Percentiles rank a stretch among this genome's conserved stretches.
Evolutionary conservation across 1,140 invertebrate genomes (phyloP).

Genomic region (Calycopis cecrops): DNA sequence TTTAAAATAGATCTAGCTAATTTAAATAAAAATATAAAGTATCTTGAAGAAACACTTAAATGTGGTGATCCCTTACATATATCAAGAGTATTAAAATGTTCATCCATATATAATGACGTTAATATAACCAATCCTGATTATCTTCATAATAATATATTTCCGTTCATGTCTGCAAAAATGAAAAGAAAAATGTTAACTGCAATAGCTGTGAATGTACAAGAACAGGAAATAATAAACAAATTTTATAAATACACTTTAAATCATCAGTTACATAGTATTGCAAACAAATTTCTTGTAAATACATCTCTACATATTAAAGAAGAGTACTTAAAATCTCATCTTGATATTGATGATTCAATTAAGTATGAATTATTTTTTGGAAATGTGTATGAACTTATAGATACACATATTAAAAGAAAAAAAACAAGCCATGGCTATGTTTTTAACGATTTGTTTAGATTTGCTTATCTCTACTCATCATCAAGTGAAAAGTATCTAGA

Average conservation of each 20-base stretch:
- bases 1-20: constrained; percentile 37
- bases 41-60: constrained; percentile 30
- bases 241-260: constrained; percentile 32
- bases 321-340: constrained; percentile 20
- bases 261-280: constrained; percentile 22
- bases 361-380: constrained; percentile 24
- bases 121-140: constrained; percentile 23
- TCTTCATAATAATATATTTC: constrained; percentile 31
- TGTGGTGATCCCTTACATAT: constrained; percentile 33
- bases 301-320: constrained; percentile 27
- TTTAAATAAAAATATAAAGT: constrained; percentile 28
- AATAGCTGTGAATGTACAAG: constrained; percentile 24
- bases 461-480: constrained; percentile 26
- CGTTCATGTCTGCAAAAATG: constrained; percentile 35
- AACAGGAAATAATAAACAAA: constrained; percentile 23
- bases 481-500: constrained; percentile 29
- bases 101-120: constrained; percentile 18
- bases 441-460: constrained; percentile 9
- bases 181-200: constrained; percentile 31
- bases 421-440: constrained; percentile 6
- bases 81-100: constrained; percentile 27
- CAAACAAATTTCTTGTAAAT: constrained; percentile 27
- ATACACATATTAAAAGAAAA: constrained; percentile 19
- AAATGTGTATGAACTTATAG: constrained; percentile 26
- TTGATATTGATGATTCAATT: constrained; percentile 7